Conservation (phyloP, 2,888 invertebrate species). For the Orthonevra nobilis region DNA sequence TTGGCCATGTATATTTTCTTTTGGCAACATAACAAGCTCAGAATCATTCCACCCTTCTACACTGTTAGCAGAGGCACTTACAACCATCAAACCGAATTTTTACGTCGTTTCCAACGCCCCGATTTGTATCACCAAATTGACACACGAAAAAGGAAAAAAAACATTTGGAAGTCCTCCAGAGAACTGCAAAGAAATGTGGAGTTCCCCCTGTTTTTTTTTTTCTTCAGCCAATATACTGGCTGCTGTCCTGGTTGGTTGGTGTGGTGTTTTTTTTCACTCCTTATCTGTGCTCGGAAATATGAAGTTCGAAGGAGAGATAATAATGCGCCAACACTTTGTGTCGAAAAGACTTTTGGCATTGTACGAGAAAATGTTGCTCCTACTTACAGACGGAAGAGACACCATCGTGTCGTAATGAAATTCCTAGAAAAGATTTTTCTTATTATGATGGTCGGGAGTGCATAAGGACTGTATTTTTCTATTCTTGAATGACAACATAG, state of each 20-base stretch:
- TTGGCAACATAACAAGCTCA: slow-evolving; percentile 26
- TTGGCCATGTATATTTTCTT: slow-evolving; percentile 18
- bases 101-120: slow-evolving; percentile 64
- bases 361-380: slow-evolving; percentile 30
- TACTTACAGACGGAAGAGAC: neutral
- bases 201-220: neutral
- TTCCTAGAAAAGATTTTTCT: slow-evolving; percentile 33
- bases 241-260: neutral
- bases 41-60: slow-evolving; percentile 15
- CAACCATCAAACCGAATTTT: slow-evolving; percentile 64
- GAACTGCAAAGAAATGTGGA: slow-evolving; percentile 22
- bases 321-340: slow-evolving; percentile 65
- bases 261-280: too few species aligned
- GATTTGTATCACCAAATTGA: slow-evolving; percentile 56
- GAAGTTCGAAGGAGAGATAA: slow-evolving; percentile 62
- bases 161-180: slow-evolving; percentile 54
- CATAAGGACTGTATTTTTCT: slow-evolving; percentile 2
- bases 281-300: slow-evolving; percentile 49
- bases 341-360: slow-evolving; percentile 58
- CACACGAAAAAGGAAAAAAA: slow-evolving; percentile 43
- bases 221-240: too few species aligned
- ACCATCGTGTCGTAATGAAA: slow-evolving; percentile 39
- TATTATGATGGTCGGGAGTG: slow-evolving; percentile 24
- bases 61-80: slow-evolving; percentile 50
- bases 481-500: slow-evolving; percentile 26